A percentile compares a stretch with the other conserved stretches of the same genome.
These are phyloP conservation scores for Euschistus heros DNA, from an alignment of 1,140 invertebrate species.

Conservation along the genomic window DNA sequence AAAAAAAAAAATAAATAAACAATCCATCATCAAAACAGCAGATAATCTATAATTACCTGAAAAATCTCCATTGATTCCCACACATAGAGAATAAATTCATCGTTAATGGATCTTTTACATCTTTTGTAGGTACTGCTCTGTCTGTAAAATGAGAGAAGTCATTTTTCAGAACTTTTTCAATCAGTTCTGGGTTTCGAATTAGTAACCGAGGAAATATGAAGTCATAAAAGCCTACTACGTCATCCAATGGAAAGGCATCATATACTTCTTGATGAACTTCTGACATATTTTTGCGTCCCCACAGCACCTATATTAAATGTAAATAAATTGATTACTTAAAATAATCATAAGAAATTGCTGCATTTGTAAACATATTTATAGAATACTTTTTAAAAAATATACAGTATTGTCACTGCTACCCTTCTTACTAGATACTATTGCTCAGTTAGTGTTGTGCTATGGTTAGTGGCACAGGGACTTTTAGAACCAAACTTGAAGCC, in stretches of 20 bases:
- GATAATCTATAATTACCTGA: neutral
- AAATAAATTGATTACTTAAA: neutral
- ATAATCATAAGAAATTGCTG: neutral
- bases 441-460: neutral
- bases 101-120: constrained; percentile 2
- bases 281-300: neutral
- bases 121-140: constrained; percentile 23
- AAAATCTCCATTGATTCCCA: constrained; percentile 42
- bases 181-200: constrained; percentile 32
- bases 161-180: constrained; percentile 33
- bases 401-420: neutral
- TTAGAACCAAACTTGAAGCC: too few species aligned
- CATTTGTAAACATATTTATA: neutral
- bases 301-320: neutral
- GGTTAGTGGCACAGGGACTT: too few species aligned
- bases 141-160: constrained; percentile 35
- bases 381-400: neutral
- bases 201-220: constrained; percentile 30
- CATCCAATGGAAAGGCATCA: neutral
- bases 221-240: constrained; percentile 27
- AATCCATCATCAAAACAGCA: neutral
- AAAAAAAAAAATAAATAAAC: neutral
- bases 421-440: neutral
- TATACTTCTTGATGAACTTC: neutral
- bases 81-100: constrained; percentile 17